These are phyloP conservation scores for Araneus ventricosus DNA, from an alignment of 1,140 invertebrate genomes.

Conservation along the genomic window DNA sequence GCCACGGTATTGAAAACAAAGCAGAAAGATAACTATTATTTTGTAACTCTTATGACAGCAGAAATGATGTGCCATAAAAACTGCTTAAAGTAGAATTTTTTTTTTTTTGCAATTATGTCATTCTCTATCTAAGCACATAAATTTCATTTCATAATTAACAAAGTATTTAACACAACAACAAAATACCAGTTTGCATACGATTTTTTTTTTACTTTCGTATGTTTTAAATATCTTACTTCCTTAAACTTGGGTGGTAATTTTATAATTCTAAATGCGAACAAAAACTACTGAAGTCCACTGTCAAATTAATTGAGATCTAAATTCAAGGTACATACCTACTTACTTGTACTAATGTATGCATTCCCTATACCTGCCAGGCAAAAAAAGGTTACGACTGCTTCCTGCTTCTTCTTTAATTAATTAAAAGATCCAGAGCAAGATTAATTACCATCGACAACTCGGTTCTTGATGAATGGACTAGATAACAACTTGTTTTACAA, in stretches of 20 bases:
- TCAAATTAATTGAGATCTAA: not conserved
- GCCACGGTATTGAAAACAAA: too few species aligned
- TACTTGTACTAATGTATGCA: not conserved
- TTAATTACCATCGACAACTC: conserved; percentile 13
- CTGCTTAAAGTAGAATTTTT: too few species aligned
- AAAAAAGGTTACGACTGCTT: not conserved
- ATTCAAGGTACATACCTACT: not conserved
- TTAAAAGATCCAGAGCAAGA: conserved; percentile 7
- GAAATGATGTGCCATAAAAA: too few species aligned
- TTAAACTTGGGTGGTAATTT: too few species aligned
- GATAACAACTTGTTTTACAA: not conserved
- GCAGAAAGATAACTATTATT: too few species aligned
- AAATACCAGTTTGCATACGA: not conserved
- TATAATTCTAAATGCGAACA: too few species aligned
- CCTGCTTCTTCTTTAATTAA: not conserved
- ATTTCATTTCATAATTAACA: too few species aligned
- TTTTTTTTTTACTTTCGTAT: not conserved
- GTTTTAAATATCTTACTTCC: too few species aligned
- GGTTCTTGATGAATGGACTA: not conserved
- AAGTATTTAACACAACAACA: not conserved
- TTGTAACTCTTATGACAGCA: too few species aligned
- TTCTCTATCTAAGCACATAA: too few species aligned
- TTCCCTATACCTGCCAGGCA: not conserved
- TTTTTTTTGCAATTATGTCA: too few species aligned
- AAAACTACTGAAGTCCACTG: too few species aligned